Conservation (phyloP, 2,888 invertebrate genomes). For the Anaspis maculata region DNA sequence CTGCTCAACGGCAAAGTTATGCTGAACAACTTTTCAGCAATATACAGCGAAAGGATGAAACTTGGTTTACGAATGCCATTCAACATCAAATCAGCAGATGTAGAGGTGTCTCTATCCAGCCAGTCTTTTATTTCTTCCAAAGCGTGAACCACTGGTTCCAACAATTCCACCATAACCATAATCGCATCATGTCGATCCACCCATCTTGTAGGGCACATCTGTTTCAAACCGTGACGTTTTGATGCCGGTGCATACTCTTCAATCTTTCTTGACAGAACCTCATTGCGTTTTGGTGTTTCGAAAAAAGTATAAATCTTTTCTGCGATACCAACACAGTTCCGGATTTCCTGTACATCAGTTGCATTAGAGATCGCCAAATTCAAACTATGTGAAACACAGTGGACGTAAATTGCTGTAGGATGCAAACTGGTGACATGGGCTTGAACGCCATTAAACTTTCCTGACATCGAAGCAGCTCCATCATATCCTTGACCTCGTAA, state of each 20-base stretch:
- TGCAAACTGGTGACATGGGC: conserved; percentile 1
- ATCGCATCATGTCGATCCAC: conserved; percentile 4
- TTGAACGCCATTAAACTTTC: conserved; percentile 7
- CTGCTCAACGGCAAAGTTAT: background rate
- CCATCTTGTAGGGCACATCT: conserved; percentile 9
- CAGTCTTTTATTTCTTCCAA: background rate
- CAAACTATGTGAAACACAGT: conserved; percentile 7
- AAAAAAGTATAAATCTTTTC: conserved; percentile 8
- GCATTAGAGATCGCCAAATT: conserved; percentile 7
- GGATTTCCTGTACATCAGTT: conserved; percentile 2
- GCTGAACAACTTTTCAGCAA: background rate
- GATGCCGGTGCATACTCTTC: conserved; percentile 1
- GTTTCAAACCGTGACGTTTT: conserved; percentile 5
- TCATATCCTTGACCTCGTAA: conserved; percentile 8
- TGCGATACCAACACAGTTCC: conserved; percentile 7
- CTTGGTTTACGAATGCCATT: background rate
- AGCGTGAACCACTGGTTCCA: background rate
- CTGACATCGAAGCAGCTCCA: conserved; percentile 8
- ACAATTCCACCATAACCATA: conserved; percentile 3
- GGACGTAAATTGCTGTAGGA: conserved; percentile 9
- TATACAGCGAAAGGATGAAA: background rate
- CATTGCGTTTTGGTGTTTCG: conserved; percentile 8
- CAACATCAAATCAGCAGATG: background rate
- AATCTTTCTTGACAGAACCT: conserved; percentile 5
- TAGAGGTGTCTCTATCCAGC: background rate